Conservation (phyloP, 2,797 vertebrate genomes). For the Anableps anableps region DNA sequence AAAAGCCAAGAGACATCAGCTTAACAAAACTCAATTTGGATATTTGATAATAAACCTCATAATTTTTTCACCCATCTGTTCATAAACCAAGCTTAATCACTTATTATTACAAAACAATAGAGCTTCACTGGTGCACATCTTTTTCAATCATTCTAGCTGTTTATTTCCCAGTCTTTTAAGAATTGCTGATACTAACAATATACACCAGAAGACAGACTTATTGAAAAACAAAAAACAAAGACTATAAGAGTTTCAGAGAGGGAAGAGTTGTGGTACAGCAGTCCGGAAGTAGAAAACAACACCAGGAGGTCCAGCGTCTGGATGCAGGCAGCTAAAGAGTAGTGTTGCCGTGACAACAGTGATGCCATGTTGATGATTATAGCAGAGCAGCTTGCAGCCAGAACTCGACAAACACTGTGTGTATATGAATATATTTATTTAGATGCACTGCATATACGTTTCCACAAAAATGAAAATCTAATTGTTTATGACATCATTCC, state of each 20-base stretch:
- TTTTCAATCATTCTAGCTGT: background rate
- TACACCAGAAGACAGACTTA: background rate
- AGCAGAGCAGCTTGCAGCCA: slow-evolving; percentile 54
- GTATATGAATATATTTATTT: slow-evolving; percentile 13
- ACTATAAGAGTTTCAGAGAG: slow-evolving; percentile 2
- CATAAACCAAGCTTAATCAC: background rate
- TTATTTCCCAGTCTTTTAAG: background rate
- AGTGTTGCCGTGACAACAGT: slow-evolving; percentile 80
- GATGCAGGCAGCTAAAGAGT: slow-evolving; percentile 77
- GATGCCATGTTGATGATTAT: slow-evolving; percentile 78
- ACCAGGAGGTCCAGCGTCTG: slow-evolving; percentile 78
- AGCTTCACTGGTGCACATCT: background rate
- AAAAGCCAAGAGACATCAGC: slow-evolving; percentile 1
- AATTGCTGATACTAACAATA: background rate
- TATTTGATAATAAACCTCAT: slow-evolving; percentile 12
- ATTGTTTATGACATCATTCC: background rate
- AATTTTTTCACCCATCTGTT: slow-evolving; percentile 1
- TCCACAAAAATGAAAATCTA: background rate
- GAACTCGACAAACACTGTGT: slow-evolving; percentile 33
- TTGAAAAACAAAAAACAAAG: slow-evolving; percentile 6
- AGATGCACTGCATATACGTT: slow-evolving; percentile 3
- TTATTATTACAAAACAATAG: background rate
- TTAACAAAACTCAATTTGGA: background rate
- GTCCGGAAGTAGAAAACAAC: slow-evolving; percentile 74
- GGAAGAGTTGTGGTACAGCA: slow-evolving; percentile 21